phyloP scores from a whole-genome alignment of 2,113 vertebrate species.

The Datnioides undecimradiatus region DNA sequence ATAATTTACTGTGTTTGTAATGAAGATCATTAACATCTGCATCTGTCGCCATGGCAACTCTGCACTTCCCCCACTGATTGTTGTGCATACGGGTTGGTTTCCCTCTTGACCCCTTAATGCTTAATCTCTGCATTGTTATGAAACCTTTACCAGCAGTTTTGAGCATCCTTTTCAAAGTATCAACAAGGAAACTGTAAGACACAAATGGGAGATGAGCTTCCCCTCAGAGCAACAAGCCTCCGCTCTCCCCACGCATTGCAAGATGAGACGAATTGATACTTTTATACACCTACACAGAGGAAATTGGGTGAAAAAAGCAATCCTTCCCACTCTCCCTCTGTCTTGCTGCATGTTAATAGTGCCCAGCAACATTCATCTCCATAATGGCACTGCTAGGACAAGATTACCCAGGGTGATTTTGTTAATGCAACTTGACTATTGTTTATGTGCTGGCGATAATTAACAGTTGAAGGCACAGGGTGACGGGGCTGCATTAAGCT shows the following conservation, averaged over 20 bases:
- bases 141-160: slow-evolving; percentile 19
- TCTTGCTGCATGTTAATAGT: slow-evolving; percentile 26
- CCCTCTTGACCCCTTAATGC: slow-evolving; percentile 39
- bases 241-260: slow-evolving; percentile 17
- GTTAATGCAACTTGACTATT: slow-evolving; percentile 69
- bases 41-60: slow-evolving; percentile 67
- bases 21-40: slow-evolving; percentile 17
- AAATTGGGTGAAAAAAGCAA: slow-evolving; percentile 28
- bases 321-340: slow-evolving; percentile 39
- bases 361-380: slow-evolving; percentile 62
- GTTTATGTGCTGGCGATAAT: slow-evolving; percentile 69
- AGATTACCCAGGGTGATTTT: slow-evolving; percentile 66
- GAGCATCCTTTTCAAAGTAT: slow-evolving; percentile 28
- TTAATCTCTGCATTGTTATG: slow-evolving; percentile 17
- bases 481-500: slow-evolving; percentile 39
- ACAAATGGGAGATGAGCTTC: slow-evolving; percentile 46
- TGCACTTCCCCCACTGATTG: not conserved
- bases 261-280: slow-evolving; percentile 42
- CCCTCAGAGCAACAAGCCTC: slow-evolving; percentile 37
- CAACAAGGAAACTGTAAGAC: slow-evolving; percentile 35
- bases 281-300: slow-evolving; percentile 58
- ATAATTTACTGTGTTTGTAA: slow-evolving; percentile 46
- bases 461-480: slow-evolving; percentile 57
- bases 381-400: slow-evolving; percentile 66
- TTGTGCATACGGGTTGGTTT: slow-evolving; percentile 15